Evolutionary conservation across 2,113 vertebrate genomes (phyloP), one percentile per base, ranked within the genome.

Genomic region (Brachirus orientalis): DNA sequence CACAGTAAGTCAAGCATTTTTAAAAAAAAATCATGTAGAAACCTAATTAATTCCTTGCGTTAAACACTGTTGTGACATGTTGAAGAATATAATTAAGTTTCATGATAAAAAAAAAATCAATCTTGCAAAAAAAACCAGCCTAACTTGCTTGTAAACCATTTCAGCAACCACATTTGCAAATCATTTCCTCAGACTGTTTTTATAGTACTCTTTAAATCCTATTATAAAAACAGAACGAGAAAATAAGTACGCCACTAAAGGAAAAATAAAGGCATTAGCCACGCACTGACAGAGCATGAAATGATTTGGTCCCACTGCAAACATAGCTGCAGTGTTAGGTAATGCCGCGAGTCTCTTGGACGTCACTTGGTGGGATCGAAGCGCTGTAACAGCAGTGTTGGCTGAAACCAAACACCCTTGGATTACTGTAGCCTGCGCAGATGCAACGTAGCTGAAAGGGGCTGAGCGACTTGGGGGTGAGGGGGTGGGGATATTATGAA

Each of bases 331-430:
- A 56, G 68, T 14, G 69, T 87, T 83, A 55, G 80, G 78, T 88
- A 86, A 87, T 82, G 73, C 64, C 16, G 13, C 1, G 16, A 51
- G 74, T 68, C 75, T 69, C 51, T 58, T 40, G 73, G 72, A 86
- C 61, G 74, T 80, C 73, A 63, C 77, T 80, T n/a, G 68, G 44
- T 81, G 46, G 72, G 75, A 77, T 69, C 28, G 62, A 33, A 79
- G 70, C 58, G 20, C 61, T 63, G 72, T 80, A 80, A 79, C 83
- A 87, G 85, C 73, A 73, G 77, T 53, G 59, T 69, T 52, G 75
- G 79, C 33, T 82, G 89, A 90, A 92, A 91, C 88, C 82, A 51
- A 82, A 92, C 91, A 88, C 89, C 73, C 56, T 38, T 40, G 83
- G 86, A 90, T 88, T 84, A 87, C 72, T 78, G 83, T 78, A 83